Evolutionary conservation across 2,113 vertebrate genomes (phyloP).

Genomic region (Poecilia latipinna): DNA sequence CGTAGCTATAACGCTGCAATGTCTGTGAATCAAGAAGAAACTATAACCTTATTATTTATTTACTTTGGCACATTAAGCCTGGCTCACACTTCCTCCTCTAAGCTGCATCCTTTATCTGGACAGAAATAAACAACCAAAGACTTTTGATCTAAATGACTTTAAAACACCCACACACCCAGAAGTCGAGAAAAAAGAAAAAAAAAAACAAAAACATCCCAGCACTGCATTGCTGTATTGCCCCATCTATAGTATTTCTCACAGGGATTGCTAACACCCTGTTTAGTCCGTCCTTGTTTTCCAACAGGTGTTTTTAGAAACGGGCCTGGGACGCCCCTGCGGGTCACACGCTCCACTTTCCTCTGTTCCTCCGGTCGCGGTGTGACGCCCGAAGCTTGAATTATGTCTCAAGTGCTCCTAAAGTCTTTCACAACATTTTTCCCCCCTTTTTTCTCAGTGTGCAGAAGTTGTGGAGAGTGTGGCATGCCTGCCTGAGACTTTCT

Average conservation of each 20-base stretch:
- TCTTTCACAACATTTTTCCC: slow-evolving; percentile 63
- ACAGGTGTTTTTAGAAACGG: slow-evolving; percentile 44
- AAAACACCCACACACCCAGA: not conserved
- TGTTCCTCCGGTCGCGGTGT: slow-evolving; percentile 37
- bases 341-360: slow-evolving; percentile 39
- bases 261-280: slow-evolving; percentile 37
- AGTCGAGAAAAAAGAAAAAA: too few relatives aligned
- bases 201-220: not conserved
- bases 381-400: slow-evolving; percentile 63
- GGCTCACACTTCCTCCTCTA: not conserved
- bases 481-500: slow-evolving; percentile 72
- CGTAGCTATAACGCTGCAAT: too few relatives aligned
- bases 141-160: too few relatives aligned
- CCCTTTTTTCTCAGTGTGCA: slow-evolving; percentile 48
- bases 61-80: too few relatives aligned
- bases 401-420: slow-evolving; percentile 71
- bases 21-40: too few relatives aligned
- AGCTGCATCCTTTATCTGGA: not conserved
- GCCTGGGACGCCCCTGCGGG: slow-evolving; percentile 3
- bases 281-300: slow-evolving; percentile 23
- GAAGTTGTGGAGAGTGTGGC: slow-evolving; percentile 62
- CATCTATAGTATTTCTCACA: slow-evolving; percentile 26
- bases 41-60: too few relatives aligned
- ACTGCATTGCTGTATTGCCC: not conserved
- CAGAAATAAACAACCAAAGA: not conserved